Evolutionary conservation across 2,797 vertebrate species (phyloP), one percentile per base, ranked within the genome.

Genomic region (Mormyrops attenuatus): DNA sequence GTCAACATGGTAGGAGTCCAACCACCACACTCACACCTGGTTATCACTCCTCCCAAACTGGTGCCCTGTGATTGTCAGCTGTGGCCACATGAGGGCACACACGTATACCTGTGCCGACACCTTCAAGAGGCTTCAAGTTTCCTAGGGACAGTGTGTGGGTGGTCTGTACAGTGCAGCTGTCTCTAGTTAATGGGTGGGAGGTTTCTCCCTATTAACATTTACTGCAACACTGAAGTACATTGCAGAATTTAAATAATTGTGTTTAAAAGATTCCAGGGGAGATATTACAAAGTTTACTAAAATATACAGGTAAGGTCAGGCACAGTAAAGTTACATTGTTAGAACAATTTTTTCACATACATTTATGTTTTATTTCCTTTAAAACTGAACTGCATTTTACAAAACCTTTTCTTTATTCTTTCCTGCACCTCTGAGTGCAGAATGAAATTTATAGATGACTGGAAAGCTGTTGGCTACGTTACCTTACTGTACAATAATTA

Each of bases 1-100:
- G 92, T 97, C 93, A 99, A 97, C 94, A 98, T 99, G 97, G 98
- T 99, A 95, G 89, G 94, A 63, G 60, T 38, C 8, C 84, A 15
- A 22, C 26, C 47, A 73, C 38, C 20, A 41, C 11, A 11, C 47
- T 49, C 26, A 41, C n/a, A n/a, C 15, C 49, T 88, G 49, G 17
- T 22, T n/a, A n/a, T 82, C 77, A 9, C 38, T n/a, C 15, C 73
- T 44, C 77, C 69, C 41, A 9, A 11, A 47, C 38, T 11, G 34
- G 77, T 47, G 77, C 41, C 69, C 34, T 82, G 77, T 47, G 11
- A 47, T 82, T 47, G 1, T 20, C 77, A 82, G 77, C 1, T 47
- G 41, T 47, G 77, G 77, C 41, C 77, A 82, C 77, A 82, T 1
- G 6, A 9, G 77, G 41, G 41, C 77, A 1, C 44, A 9, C 4